These are phyloP conservation scores for Drosophila grimshawi DNA, from an alignment of 1,140 invertebrate species.

Conservation along the genomic window DNA sequence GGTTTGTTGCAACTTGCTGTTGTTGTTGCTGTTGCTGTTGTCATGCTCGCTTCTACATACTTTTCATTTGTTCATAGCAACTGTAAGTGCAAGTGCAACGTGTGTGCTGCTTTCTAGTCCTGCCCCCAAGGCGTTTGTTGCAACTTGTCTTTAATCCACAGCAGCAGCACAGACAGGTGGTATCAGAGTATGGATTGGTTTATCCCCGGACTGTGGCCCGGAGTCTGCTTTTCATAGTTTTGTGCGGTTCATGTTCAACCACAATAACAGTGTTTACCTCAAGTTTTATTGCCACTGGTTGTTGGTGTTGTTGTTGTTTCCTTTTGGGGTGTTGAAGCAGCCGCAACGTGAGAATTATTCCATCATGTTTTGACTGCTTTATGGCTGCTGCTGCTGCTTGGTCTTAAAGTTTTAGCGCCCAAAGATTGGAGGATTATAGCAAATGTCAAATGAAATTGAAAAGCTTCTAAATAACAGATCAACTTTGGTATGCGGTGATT, in stretches of 20 bases:
- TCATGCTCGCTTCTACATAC: constrained; percentile 32
- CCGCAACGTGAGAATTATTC: constrained; percentile 10
- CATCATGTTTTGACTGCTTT: constrained; percentile 14
- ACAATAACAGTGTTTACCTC: constrained; percentile 54
- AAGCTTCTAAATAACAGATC: neutral
- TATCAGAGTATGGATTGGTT: neutral
- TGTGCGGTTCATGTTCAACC: constrained; percentile 46
- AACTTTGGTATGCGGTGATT: neutral
- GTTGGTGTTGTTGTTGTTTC: neutral
- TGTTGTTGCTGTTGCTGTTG: constrained; percentile 16
- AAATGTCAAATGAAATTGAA: neutral
- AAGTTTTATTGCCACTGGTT: constrained; percentile 39
- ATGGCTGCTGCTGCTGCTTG: neutral
- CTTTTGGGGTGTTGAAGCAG: constrained; percentile 11
- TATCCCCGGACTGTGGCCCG: neutral
- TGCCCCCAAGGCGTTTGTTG: constrained; percentile 38
- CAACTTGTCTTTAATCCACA: constrained; percentile 52
- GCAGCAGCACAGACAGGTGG: constrained; percentile 23
- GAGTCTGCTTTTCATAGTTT: constrained; percentile 12
- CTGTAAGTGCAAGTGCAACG: neutral
- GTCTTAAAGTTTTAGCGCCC: constrained; percentile 6
- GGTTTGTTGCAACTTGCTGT: neutral
- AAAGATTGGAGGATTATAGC: neutral
- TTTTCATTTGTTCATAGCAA: constrained; percentile 25
- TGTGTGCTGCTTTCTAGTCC: constrained; percentile 27